These are phyloP conservation scores for Cyclargus thomasi DNA, from an alignment of 1,140 invertebrate genomes.

Conservation along the genomic window DNA sequence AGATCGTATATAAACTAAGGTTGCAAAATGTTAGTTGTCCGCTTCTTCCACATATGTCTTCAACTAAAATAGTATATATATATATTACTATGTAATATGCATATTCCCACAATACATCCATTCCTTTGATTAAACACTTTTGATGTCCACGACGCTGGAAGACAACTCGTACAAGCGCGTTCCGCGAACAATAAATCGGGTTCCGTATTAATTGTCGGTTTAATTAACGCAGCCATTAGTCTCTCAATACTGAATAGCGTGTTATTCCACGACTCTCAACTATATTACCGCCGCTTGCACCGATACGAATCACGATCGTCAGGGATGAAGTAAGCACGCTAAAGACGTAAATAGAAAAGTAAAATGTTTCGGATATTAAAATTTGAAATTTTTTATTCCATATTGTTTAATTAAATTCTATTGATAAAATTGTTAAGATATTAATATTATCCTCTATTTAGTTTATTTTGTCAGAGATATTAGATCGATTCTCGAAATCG, in stretches of 20 bases:
- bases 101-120: neutral
- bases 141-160: neutral
- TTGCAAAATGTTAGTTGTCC: too few relatives aligned
- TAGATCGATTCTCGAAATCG: too few relatives aligned
- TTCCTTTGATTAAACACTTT: neutral
- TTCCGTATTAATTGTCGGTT: constrained; percentile 22
- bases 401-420: too few relatives aligned
- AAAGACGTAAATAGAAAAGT: too few relatives aligned
- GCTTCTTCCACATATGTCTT: too few relatives aligned
- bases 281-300: constrained; percentile 13
- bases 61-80: neutral
- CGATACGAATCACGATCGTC: neutral
- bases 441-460: too few relatives aligned
- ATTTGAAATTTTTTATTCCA: too few relatives aligned
- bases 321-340: neutral
- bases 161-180: constrained; percentile 10
- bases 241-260: constrained; percentile 20
- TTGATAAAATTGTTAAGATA: too few relatives aligned
- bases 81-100: neutral
- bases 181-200: constrained; percentile 13
- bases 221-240: constrained; percentile 23
- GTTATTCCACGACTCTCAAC: constrained; percentile 21
- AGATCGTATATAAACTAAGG: too few relatives aligned
- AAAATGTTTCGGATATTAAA: too few relatives aligned
- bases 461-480: too few relatives aligned